A percentile compares a stretch with the other conserved stretches of the same genome.
phyloP scores from a whole-genome alignment of 2,888 invertebrate genomes.

The Serripes groenlandicus region DNA sequence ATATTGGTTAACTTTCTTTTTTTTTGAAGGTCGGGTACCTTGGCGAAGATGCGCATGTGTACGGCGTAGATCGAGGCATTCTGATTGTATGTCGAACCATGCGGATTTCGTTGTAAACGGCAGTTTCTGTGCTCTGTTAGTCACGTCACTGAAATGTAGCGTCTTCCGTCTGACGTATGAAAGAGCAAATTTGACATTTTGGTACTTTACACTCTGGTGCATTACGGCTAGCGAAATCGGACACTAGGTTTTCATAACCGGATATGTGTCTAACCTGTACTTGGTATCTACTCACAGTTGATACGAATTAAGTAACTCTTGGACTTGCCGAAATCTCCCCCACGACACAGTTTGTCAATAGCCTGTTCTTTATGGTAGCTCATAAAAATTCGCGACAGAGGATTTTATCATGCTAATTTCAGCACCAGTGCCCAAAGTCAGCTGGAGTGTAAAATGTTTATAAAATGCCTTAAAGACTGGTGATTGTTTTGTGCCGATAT shows the following conservation, averaged over 20 bases:
- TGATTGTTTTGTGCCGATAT: too few species aligned
- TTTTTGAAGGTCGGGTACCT: conserved; percentile 71
- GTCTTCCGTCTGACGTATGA: conserved; percentile 53
- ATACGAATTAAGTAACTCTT: conserved; percentile 61
- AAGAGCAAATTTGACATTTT: conserved; percentile 61
- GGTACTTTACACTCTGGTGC: conserved; percentile 55
- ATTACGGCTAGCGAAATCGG: conserved; percentile 65
- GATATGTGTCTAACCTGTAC: conserved; percentile 46
- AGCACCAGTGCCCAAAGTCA: too few species aligned
- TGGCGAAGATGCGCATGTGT: conserved; percentile 67
- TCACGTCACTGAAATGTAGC: conserved; percentile 46
- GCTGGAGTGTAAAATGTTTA: too few species aligned
- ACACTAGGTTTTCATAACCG: conserved; percentile 55
- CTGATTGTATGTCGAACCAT: conserved; percentile 60
- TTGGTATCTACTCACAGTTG: conserved; percentile 56
- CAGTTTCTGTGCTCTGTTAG: conserved; percentile 17
- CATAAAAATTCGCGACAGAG: too few species aligned
- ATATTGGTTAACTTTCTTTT: conserved; percentile 68
- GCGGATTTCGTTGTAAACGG: conserved; percentile 66
- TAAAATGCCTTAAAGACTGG: too few species aligned
- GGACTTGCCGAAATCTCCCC: conserved; percentile 69
- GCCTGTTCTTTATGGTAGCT: too few species aligned
- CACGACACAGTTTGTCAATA: conserved; percentile 61
- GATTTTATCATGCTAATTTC: too few species aligned
- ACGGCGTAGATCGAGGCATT: conserved; percentile 69